phyloP scores from a whole-genome alignment of 2,113 vertebrate species.

The Anas platyrhynchos region DNA sequence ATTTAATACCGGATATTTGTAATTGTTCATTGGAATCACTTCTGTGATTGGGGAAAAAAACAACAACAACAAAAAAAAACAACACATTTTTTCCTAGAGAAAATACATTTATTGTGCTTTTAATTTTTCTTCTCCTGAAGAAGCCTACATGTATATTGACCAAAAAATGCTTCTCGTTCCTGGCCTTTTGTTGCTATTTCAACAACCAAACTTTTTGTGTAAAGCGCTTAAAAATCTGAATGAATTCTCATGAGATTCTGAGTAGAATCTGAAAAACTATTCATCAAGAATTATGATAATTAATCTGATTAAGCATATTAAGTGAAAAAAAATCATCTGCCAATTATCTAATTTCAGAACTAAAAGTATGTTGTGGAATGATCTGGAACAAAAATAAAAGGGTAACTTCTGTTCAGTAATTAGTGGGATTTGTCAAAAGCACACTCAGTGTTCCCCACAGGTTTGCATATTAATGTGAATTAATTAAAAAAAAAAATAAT shows the following conservation, averaged over 20 bases:
- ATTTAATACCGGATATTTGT: not conserved
- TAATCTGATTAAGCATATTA: not conserved
- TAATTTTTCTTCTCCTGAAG: not conserved
- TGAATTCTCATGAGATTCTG: not conserved
- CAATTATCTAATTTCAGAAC: not conserved
- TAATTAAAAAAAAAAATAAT: not conserved
- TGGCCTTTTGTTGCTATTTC: not conserved
- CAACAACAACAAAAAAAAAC: too few relatives aligned
- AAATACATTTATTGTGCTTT: not conserved
- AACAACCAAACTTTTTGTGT: not conserved
- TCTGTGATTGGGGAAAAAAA: not conserved
- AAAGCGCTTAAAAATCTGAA: not conserved
- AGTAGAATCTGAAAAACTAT: not conserved
- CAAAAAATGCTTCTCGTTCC: not conserved
- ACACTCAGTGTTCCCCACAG: not conserved
- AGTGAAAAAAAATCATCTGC: not conserved
- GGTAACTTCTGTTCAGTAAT: not conserved
- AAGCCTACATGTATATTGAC: not conserved
- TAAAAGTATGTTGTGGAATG: not conserved
- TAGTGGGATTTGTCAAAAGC: not conserved
- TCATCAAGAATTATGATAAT: not conserved
- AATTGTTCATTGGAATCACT: not conserved
- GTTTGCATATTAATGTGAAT: not conserved
- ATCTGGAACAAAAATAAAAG: not conserved
- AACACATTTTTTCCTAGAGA: not conserved